Base-by-base conservation (phyloP, 2,888 invertebrate species). In the Azorinus chamasolen region DNA sequence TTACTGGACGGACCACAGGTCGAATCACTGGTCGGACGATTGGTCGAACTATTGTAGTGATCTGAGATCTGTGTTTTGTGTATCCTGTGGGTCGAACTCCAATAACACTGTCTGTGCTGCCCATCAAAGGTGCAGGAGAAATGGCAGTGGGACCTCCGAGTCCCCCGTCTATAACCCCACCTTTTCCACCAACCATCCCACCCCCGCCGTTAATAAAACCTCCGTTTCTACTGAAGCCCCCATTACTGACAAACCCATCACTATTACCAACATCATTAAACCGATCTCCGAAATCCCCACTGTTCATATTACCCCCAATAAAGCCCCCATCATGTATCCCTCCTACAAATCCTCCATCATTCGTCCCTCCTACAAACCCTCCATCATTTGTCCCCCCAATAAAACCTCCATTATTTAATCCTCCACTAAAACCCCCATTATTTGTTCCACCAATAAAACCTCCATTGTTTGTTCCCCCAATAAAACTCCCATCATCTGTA, bases 41-140 rank as follows among this genome's bases (percentile, higher is more conserved):
- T 10, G 79, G 79, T 10, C 71, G 46, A 1, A 79, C 79, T 6
- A 79, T 50, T 0, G 79, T 79, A 2, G 78, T 79, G 12, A 79
- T 50, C n/a, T 79, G 64, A 3, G 78, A 65, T 3, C 62, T 61
- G 16, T 79, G 78, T 39, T 58, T 73, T 1, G 70, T 70, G 14
- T 55, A 39, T 8, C 70, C 64, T n/a, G n/a, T n/a, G n/a, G 55
- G 64, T 5, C 48, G 37, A 32, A 68, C 37, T 8, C 74, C 74
- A 1, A 68, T 20, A 27, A 70, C 51, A n/a, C 65, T 54, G 3
- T 76, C 75, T 12, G 62, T n/a, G 10, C 39, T 24, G 12, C 45
- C 43, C 4, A 58, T 43, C 12, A 45, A 25, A 10, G 57, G 57
- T 12, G 14, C 24, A 2, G 57, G 57, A 14, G 57, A n/a, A 43